phyloP scores from a whole-genome alignment of 2,113 vertebrate species.

The Acanthisitta chloris region DNA sequence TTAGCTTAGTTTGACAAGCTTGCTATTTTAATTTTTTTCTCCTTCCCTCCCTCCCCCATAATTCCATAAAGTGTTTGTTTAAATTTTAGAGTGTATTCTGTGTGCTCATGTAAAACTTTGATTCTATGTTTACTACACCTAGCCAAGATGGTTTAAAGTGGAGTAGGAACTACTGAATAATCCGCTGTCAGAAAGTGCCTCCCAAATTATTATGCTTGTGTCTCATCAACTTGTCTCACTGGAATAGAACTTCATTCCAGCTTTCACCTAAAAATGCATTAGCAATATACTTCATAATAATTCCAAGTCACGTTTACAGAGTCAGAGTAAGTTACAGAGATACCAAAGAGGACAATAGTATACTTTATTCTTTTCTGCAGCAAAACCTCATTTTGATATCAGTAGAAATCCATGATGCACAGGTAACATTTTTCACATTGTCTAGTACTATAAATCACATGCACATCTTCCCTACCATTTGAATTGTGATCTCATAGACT shows the following conservation, averaged over 20 bases:
- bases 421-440: background rate
- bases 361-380: background rate
- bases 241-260: background rate
- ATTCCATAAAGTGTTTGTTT: background rate
- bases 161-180: background rate
- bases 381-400: background rate
- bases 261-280: background rate
- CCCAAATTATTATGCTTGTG: background rate
- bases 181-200: background rate
- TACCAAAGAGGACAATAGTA: background rate
- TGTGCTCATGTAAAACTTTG: background rate
- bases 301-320: background rate
- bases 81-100: background rate
- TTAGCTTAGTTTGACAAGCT: background rate
- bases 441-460: background rate
- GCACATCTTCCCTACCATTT: background rate
- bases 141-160: background rate
- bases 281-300: background rate
- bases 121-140: background rate
- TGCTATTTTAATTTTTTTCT: background rate
- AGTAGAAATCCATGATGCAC: background rate
- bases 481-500: background rate
- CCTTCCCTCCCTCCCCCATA: fast-evolving
- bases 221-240: background rate
- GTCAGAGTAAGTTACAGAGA: background rate